A percentile compares a stretch with the other conserved stretches of the same genome.
Conservation (phyloP, 2,797 vertebrate genomes). For the Tangara arthus region DNA sequence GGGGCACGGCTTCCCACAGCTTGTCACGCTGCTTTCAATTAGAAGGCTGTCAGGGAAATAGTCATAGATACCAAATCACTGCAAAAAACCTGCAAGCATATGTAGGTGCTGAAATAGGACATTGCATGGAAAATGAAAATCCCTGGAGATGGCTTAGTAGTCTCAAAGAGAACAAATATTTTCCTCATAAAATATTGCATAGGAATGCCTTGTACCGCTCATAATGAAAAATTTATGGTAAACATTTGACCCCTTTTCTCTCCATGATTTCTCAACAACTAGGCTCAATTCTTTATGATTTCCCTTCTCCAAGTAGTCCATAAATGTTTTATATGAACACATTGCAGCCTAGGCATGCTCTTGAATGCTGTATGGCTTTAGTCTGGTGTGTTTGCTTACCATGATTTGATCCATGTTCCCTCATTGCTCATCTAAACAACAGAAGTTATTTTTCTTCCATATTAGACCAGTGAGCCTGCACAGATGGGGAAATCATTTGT, state of each 20-base stretch:
- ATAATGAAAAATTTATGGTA: not conserved
- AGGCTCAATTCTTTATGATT: not conserved
- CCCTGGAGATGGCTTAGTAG: not conserved
- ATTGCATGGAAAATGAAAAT: not conserved
- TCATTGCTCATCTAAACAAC: slow-evolving; percentile 47
- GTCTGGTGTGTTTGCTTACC: not conserved
- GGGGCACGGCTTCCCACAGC: not conserved
- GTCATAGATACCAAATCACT: not conserved
- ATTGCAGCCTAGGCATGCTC: not conserved
- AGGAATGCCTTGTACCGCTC: not conserved
- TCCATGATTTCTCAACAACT: not conserved
- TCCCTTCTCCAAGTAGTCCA: not conserved
- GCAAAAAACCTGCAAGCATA: not conserved
- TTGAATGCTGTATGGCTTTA: not conserved
- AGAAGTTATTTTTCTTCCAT: slow-evolving; percentile 50
- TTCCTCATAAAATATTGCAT: not conserved
- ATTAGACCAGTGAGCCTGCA: not conserved
- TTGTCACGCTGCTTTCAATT: not conserved
- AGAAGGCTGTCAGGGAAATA: not conserved
- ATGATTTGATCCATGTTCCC: not conserved
- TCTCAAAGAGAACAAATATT: not conserved
- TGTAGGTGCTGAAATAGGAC: not conserved
- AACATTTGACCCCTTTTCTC: not conserved
- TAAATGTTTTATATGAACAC: not conserved
- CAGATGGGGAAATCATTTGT: slow-evolving; percentile 52